A percentile compares a stretch with the other conserved stretches of the same genome.
phyloP scores from a whole-genome alignment of 2,888 invertebrate species.

The Acronicta leporina region DNA sequence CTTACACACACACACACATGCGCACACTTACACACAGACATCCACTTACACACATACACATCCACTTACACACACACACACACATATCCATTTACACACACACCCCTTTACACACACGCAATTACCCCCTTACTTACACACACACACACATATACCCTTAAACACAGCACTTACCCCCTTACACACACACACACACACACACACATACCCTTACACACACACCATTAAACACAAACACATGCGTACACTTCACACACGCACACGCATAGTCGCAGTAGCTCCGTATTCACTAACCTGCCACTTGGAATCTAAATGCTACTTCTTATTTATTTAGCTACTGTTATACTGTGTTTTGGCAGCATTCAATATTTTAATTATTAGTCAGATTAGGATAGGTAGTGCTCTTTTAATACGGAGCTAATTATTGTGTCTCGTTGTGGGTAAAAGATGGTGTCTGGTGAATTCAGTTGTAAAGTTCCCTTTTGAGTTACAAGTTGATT shows the following conservation, averaged over 20 bases:
- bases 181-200: background rate
- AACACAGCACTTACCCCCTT: too few relatives aligned
- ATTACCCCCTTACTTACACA: too few relatives aligned
- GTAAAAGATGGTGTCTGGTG: background rate
- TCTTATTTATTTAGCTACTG: too few relatives aligned
- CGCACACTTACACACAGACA: too few relatives aligned
- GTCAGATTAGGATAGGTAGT: too few relatives aligned
- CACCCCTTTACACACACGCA: background rate
- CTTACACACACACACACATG: constrained; percentile 63
- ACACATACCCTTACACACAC: background rate
- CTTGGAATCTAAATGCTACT: background rate
- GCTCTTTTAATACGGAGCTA: background rate
- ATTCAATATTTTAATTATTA: too few relatives aligned
- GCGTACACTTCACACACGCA: too few relatives aligned
- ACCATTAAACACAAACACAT: too few relatives aligned
- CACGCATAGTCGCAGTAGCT: background rate
- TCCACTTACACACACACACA: background rate
- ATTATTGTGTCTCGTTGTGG: background rate
- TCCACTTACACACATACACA: background rate
- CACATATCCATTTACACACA: background rate
- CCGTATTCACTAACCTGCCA: background rate
- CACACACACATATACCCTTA: background rate
- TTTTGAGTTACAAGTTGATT: background rate
- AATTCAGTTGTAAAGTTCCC: background rate
- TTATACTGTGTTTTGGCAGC: too few relatives aligned